Evolutionary conservation across 2,113 vertebrate species (phyloP).

Genomic region (Leptodactylus fuscus): DNA sequence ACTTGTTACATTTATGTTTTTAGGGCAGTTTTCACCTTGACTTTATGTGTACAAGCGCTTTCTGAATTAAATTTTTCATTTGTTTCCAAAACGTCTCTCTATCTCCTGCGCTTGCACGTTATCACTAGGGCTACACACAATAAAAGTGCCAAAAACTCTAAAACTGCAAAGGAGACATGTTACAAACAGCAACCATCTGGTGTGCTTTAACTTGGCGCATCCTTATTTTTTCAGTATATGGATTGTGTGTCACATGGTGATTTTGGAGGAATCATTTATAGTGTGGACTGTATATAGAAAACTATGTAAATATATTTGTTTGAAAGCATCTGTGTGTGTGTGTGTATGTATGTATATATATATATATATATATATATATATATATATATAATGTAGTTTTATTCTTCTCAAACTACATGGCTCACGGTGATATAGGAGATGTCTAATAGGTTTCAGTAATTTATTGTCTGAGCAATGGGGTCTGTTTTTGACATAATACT

Average conservation of each 20-base stretch:
- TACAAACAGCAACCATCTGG: slow-evolving; percentile 72
- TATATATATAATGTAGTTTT: no score
- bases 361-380: no score
- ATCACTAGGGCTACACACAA: slow-evolving; percentile 73
- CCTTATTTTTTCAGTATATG: neutral
- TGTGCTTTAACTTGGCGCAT: slow-evolving; percentile 38
- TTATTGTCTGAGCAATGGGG: no score
- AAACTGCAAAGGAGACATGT: slow-evolving; percentile 70
- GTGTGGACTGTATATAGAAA: neutral
- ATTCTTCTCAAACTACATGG: no score
- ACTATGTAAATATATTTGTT: no score
- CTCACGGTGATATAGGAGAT: no score
- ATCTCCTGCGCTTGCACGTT: slow-evolving; percentile 67
- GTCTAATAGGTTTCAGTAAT: no score
- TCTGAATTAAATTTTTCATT: slow-evolving; percentile 55
- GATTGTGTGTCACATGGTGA: neutral
- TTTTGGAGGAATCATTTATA: neutral
- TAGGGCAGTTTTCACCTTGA: slow-evolving; percentile 52
- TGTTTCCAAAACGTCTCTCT: slow-evolving; percentile 64
- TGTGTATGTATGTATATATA: no score
- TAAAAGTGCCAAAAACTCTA: slow-evolving; percentile 76
- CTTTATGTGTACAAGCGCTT: slow-evolving; percentile 55
- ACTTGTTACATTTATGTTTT: neutral
- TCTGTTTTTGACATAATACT: no score
- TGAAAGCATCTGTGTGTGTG: no score